Conservation (phyloP, 1,140 invertebrate genomes). For the Caerostris darwini region DNA sequence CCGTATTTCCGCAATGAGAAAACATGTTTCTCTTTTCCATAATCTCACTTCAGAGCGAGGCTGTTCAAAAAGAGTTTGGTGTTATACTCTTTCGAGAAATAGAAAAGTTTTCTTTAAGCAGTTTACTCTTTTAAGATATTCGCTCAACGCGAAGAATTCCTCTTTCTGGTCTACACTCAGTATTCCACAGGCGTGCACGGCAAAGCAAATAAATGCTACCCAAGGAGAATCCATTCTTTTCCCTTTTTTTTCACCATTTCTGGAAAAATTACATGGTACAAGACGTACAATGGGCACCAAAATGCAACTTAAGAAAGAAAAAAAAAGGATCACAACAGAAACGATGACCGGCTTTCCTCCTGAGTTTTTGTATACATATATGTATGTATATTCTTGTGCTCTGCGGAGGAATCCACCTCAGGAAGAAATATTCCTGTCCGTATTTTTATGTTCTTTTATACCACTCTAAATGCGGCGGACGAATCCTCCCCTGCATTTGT, state of each 20-base stretch:
- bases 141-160: neutral
- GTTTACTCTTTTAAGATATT: constrained; percentile 26
- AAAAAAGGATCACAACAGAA: neutral
- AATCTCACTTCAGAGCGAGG: neutral
- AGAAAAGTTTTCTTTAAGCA: neutral
- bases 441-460: constrained; percentile 7
- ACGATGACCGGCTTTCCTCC: neutral
- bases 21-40: neutral
- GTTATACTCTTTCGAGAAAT: neutral
- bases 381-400: neutral
- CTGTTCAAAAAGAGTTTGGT: neutral
- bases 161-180: neutral
- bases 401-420: neutral
- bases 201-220: constrained; percentile 20
- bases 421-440: neutral
- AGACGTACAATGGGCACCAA: neutral
- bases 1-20: no score
- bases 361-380: neutral
- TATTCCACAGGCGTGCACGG: constrained; percentile 17
- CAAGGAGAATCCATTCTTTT: neutral
- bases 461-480: constrained; percentile 8
- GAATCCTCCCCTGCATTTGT: neutral
- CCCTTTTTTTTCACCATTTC: no score
- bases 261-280: neutral
- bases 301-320: neutral